Evolutionary conservation across 2,113 vertebrate species (phyloP), one percentile per base, ranked within the genome.

Genomic region (Carassius auratus): DNA sequence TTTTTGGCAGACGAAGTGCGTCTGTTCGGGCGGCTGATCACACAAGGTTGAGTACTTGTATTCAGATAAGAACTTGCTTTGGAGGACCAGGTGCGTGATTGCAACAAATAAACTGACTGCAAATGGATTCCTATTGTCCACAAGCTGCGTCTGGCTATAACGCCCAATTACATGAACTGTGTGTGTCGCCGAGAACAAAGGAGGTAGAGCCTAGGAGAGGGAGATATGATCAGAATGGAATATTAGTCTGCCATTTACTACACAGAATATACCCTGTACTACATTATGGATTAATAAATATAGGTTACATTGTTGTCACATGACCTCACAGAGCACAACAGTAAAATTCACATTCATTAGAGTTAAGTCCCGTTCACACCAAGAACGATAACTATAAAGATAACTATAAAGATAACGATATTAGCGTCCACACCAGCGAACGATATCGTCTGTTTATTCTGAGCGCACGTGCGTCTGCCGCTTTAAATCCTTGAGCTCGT

Each of bases 41-140:
- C 82, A 84, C 52, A 66, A 59, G 84, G 50, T 78, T 71, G 69
- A 77, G 62, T 33, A 61, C 73, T 73, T 9, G 59, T 62, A 81
- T 69, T 78, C 52, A 73, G 74, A 87, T 62, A 68, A 17, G 66
- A 78, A 69, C 61, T 83, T 81, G 33, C 68, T 17, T 19, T 57
- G 0, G 50, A 68, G 55, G 62, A 85, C 88, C 85, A 89, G 85
- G 85, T 89, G 88, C 78, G 50, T 76, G 81, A 66, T 83, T 83
- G 85, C 74, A 66, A 59, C 83, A 89, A 89, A 87, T 89, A 84
- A 80, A 62, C 55, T 38, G 42, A 74, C 81, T 74, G 66, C 81
- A 83, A 73, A 83, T 83, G 64, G 71, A 85, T 66, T 89, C 79
- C 83, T 76, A 50, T 71, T 57, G 78, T 76, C 79, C 79, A 64